Percentiles rank a stretch among this genome's conserved stretches.
Evolutionary conservation across 2,113 vertebrate genomes (phyloP).

Genomic region (Fulica atra): DNA sequence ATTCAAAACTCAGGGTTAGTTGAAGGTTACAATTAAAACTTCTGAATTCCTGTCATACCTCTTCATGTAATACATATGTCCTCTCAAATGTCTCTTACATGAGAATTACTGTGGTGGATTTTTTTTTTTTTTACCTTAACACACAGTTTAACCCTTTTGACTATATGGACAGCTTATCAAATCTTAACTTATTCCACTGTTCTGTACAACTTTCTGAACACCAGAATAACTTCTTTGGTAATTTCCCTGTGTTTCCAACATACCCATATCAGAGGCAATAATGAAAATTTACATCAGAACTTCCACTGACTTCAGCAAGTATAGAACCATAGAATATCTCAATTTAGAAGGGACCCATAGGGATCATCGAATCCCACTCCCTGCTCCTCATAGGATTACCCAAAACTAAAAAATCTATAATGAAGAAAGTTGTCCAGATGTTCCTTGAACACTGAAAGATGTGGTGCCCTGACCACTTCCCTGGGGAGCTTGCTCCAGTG

Average conservation of each 20-base stretch:
- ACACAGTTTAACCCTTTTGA: background rate
- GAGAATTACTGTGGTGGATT: background rate
- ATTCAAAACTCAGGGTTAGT: background rate
- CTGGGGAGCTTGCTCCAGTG: background rate
- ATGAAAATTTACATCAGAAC: background rate
- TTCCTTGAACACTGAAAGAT: background rate
- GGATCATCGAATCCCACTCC: background rate
- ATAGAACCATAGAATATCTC: background rate
- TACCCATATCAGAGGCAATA: background rate
- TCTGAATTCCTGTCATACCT: background rate
- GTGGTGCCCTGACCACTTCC: accelerated
- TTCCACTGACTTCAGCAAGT: background rate
- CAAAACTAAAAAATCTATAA: background rate
- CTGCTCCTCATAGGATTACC: background rate
- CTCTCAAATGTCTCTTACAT: background rate
- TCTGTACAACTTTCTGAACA: background rate
- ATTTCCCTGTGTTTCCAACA: background rate
- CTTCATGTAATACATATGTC: background rate
- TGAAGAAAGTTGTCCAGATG: accelerated
- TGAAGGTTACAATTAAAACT: background rate
- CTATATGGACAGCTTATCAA: background rate
- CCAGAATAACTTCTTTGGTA: background rate
- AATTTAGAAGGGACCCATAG: background rate
- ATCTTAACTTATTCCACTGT: background rate
- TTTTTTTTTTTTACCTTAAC: background rate